These are phyloP conservation scores for Coremacera marginata DNA, from an alignment of 2,888 invertebrate species.

Conservation along the genomic window DNA sequence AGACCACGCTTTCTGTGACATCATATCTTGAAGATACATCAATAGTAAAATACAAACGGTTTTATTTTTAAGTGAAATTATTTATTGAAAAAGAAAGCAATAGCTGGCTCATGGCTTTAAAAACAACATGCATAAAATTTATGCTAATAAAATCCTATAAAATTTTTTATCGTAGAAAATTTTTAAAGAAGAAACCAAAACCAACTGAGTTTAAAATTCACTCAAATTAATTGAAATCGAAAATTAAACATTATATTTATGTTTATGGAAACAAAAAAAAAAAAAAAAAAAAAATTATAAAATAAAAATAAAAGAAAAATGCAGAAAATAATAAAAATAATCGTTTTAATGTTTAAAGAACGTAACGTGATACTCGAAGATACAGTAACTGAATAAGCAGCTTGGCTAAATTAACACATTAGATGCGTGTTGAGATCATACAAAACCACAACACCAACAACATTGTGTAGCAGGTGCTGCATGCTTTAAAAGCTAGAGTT, in stretches of 20 bases:
- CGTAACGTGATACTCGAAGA: neutral
- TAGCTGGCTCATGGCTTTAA: neutral
- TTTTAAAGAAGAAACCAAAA: neutral
- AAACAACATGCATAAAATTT: neutral
- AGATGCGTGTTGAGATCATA: constrained; percentile 4
- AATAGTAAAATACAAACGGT: too few relatives aligned
- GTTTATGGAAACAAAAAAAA: neutral
- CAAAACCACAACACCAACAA: neutral
- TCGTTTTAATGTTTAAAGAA: neutral
- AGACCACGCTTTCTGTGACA: too few relatives aligned
- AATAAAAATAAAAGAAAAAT: neutral
- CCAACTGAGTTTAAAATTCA: neutral
- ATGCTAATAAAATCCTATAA: neutral
- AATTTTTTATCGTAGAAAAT: neutral
- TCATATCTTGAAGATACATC: too few relatives aligned
- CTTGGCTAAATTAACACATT: constrained; percentile 21
- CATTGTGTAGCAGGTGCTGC: neutral
- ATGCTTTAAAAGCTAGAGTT: neutral
- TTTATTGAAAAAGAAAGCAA: constrained; percentile 14
- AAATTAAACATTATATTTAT: neutral
- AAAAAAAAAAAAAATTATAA: neutral
- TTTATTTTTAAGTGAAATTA: neutral
- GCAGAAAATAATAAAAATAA: too few relatives aligned
- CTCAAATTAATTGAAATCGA: neutral
- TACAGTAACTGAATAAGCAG: constrained; percentile 1